Evolutionary conservation across 2,113 vertebrate genomes (phyloP).

Genomic region (Elanoides forficatus): DNA sequence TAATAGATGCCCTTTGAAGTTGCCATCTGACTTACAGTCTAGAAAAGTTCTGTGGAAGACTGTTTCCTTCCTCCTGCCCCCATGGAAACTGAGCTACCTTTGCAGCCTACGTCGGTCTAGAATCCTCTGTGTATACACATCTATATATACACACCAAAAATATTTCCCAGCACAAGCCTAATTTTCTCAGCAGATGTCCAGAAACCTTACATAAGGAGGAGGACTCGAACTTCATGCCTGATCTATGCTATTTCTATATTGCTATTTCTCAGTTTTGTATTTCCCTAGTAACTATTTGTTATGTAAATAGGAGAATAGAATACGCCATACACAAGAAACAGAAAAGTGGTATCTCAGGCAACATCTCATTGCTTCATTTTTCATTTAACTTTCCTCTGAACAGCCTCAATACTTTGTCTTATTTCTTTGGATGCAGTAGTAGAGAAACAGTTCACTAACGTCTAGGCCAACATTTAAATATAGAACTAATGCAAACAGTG

Average conservation of each 20-base stretch:
- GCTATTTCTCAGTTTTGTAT: neutral
- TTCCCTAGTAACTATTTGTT: neutral
- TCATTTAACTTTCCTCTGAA: neutral
- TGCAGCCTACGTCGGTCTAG: neutral
- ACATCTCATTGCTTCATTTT: neutral
- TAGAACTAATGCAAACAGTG: neutral
- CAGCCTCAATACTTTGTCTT: neutral
- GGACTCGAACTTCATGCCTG: neutral
- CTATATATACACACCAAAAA: neutral
- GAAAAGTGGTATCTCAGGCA: neutral
- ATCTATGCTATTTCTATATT: neutral
- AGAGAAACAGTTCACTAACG: neutral
- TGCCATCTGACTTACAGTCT: neutral
- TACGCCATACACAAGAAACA: fast-evolving
- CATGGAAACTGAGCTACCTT: neutral
- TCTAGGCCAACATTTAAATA: neutral
- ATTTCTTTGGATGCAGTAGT: neutral
- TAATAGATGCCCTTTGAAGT: neutral
- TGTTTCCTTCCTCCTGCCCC: neutral
- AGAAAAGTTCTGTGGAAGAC: neutral
- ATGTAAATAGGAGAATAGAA: neutral
- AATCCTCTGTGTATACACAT: neutral
- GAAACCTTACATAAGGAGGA: neutral
- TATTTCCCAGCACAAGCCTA: neutral
- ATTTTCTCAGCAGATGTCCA: neutral